These are phyloP conservation scores for Trissolcus japonicus DNA, from an alignment of 2,888 invertebrate species.

Conservation along the genomic window DNA sequence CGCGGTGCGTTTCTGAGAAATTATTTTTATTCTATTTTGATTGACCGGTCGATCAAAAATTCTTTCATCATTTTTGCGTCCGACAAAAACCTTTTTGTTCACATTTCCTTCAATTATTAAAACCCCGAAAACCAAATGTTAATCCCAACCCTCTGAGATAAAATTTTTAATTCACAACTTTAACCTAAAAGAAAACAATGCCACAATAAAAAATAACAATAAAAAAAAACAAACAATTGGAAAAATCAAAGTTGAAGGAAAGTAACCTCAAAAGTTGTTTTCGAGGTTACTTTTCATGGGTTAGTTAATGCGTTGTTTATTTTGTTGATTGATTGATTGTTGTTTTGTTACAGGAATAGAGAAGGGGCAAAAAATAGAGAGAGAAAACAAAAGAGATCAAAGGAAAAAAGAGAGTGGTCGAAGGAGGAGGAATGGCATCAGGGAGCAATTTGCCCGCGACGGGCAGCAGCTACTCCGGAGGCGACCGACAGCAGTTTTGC, in stretches of 20 bases:
- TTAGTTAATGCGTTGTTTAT: neutral
- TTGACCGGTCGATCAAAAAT: too few relatives aligned
- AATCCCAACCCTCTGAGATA: too few relatives aligned
- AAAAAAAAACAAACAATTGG: too few relatives aligned
- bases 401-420: neutral
- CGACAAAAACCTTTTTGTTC: too few relatives aligned
- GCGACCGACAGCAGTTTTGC: slow-evolving; percentile 80
- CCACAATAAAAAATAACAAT: too few relatives aligned
- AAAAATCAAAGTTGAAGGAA: too few relatives aligned
- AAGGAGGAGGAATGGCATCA: slow-evolving; percentile 65
- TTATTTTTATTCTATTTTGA: too few relatives aligned
- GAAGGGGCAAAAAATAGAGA: neutral
- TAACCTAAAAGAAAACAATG: neutral
- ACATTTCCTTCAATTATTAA: too few relatives aligned
- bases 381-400: neutral
- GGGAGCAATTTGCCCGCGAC: slow-evolving; percentile 68
- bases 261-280: neutral
- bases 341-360: neutral
- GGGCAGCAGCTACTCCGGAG: slow-evolving; percentile 70
- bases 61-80: too few relatives aligned
- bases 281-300: neutral
- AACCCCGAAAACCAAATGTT: too few relatives aligned
- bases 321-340: neutral
- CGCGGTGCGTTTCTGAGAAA: too few relatives aligned
- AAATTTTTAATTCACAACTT: too few relatives aligned